Conservation (phyloP, 30 jellyfish, hydroid and myxozoan species). For the Aurelia coerulea region DNA sequence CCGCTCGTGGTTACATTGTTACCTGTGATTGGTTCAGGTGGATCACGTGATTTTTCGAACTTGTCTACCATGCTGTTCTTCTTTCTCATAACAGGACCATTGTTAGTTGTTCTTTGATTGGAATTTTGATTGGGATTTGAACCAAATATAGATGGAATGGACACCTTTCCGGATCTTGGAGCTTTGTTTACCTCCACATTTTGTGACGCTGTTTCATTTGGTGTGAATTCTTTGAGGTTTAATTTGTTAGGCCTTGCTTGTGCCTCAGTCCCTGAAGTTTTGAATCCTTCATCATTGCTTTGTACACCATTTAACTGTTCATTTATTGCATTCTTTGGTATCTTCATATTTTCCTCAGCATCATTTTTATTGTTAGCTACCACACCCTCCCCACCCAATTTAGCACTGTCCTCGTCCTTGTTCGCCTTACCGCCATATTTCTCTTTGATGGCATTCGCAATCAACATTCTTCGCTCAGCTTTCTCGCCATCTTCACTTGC, state of each 20-base stretch:
- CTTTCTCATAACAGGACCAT: no score
- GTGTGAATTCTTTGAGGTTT: no score
- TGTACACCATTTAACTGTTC: not conserved
- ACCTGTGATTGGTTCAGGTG: no score
- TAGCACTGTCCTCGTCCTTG: not conserved
- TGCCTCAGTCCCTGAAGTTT: no score
- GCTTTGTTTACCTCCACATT: not conserved
- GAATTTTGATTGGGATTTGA: not conserved
- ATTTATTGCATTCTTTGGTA: not conserved
- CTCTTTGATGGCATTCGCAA: constrained; percentile 47
- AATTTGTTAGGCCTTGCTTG: no score
- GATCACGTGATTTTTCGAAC: no score
- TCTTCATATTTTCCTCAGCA: not conserved
- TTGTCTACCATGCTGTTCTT: no score
- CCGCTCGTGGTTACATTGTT: no score
- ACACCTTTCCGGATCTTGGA: constrained; percentile 6
- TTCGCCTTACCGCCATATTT: constrained; percentile 2
- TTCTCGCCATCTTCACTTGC: constrained; percentile 15
- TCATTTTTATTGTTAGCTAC: not conserved
- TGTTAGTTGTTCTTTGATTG: not conserved
- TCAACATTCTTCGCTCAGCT: constrained; percentile 18
- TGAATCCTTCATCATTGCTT: not conserved
- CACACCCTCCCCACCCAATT: no score
- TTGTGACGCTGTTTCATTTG: no score
- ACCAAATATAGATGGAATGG: constrained; percentile 35